These are phyloP conservation scores for Diadegma fenestrale DNA, from an alignment of 2,888 invertebrate genomes.

Conservation along the genomic window DNA sequence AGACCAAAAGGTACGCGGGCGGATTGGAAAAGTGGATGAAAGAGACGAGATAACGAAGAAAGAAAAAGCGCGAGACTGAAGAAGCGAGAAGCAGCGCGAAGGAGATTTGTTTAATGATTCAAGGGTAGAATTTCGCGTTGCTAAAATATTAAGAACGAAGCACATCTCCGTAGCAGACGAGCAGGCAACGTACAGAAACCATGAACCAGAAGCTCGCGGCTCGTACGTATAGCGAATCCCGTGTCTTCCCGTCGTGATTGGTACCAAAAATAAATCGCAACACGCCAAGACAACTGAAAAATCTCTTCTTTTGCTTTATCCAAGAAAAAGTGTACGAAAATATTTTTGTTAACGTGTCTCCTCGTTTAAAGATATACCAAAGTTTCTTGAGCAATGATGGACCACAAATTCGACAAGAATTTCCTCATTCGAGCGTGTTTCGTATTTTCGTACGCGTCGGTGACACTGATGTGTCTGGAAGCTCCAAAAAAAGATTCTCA, in stretches of 20 bases:
- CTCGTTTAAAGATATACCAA: neutral
- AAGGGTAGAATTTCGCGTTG: constrained; percentile 81
- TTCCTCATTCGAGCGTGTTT: constrained; percentile 2
- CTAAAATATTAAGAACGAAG: constrained; percentile 80
- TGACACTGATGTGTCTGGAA: neutral
- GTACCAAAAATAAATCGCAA: constrained; percentile 63
- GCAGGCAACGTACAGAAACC: constrained; percentile 18
- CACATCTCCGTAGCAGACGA: constrained; percentile 42
- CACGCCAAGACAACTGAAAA: constrained; percentile 25
- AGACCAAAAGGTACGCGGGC: constrained; percentile 59
- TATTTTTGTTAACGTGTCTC: constrained; percentile 1
- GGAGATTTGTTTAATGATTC: constrained; percentile 81
- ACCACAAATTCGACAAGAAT: neutral
- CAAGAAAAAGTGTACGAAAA: constrained; percentile 1
- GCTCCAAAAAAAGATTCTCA: neutral
- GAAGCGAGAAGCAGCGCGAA: constrained; percentile 59
- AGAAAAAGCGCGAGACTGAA: constrained; percentile 51
- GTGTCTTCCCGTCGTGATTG: constrained; percentile 32
- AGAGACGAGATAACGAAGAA: constrained; percentile 65
- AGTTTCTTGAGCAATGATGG: neutral
- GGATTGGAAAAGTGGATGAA: constrained; percentile 71
- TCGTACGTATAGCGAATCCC: constrained; percentile 7
- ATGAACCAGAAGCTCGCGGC: constrained; percentile 18
- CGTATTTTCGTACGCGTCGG: neutral
- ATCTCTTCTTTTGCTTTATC: constrained; percentile 5